Evolutionary conservation across 1,140 invertebrate genomes (phyloP), one percentile per base, ranked within the genome.

Genomic region (Diprion similis): DNA sequence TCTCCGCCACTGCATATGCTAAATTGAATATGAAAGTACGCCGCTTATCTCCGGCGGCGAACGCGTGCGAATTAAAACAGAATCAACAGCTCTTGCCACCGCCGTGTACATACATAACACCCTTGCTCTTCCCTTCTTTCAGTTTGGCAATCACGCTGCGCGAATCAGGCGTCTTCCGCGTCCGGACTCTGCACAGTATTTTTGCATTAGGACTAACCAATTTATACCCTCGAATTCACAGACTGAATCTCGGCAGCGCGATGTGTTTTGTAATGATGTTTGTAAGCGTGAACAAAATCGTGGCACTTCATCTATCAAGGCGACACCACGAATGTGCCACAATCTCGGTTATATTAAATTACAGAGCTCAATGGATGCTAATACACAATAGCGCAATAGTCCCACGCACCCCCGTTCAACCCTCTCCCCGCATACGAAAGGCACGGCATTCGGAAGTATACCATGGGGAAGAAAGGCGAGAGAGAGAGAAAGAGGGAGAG

Each of bases 21-120:
- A 88, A 88, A 88, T 88, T 88, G 87, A 88, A 88, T 88, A 88
- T 88, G 86, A 88, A 88, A 88, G 87, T 87, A 87, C 86, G 80
- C 80, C 80, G 85, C 85, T 87, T 88, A 88, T 88, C 86, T 74
- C 79, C 70, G 78, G 77, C 67, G 66, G 71, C 70, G 51, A 59
- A 17, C 11, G 51, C 51, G n/a, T 59, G 51, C 51, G n/a, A 59
- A 59, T 59, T 59, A 59, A 59, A 59, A 59, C 11, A 59, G n/a
- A 59, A 59, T 59, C 51, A 59, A 59, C 51, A 37, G 51, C n/a
- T 59, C 24, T 6, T 37, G 24, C 24, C 24, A 37, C 24, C 24
- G 1, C 24, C 24, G 6, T 37, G 24, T 37, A 6, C 24, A 37
- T 37, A 37, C 24, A 37, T 37, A 37, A 37, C 24, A 37, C 1